These are phyloP conservation scores for Noctua janthe DNA, from an alignment of 2,888 invertebrate species.

Conservation along the genomic window DNA sequence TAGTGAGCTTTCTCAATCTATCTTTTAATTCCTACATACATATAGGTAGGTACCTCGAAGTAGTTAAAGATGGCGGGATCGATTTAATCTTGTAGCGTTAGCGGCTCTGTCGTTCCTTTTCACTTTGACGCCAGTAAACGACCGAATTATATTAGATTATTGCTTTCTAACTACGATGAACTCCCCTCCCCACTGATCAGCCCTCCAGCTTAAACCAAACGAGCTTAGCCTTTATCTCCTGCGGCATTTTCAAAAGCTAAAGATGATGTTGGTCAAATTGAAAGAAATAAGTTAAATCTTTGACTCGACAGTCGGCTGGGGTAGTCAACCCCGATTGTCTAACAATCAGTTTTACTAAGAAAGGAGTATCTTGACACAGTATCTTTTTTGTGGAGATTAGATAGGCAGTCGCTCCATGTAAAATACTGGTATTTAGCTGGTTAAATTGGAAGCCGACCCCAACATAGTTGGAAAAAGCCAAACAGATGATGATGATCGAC, in stretches of 20 bases:
- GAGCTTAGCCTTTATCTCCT: too few relatives aligned
- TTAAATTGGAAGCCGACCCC: neutral
- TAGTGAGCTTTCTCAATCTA: neutral
- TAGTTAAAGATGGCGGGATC: constrained; percentile 16
- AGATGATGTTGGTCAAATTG: too few relatives aligned
- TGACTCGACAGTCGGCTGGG: neutral
- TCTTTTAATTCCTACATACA: neutral
- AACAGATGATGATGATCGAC: neutral
- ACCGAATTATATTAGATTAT: constrained; percentile 40
- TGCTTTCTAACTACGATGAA: constrained; percentile 28
- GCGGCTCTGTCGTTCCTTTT: constrained; percentile 10
- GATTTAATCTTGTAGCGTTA: constrained; percentile 26
- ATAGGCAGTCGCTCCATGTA: neutral
- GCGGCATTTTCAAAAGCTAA: too few relatives aligned
- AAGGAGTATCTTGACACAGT: neutral
- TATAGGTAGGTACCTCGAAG: neutral
- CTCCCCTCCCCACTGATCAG: neutral
- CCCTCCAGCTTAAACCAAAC: neutral
- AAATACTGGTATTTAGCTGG: neutral
- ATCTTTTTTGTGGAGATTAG: neutral
- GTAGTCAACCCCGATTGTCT: neutral
- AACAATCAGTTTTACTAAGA: neutral
- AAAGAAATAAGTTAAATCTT: neutral
- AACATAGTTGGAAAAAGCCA: neutral
- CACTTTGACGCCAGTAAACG: constrained; percentile 20